Percentiles rank a stretch among this genome's conserved stretches.
These are phyloP conservation scores for Anser cygnoides DNA, from an alignment of 2,113 vertebrate species.

Conservation along the genomic window DNA sequence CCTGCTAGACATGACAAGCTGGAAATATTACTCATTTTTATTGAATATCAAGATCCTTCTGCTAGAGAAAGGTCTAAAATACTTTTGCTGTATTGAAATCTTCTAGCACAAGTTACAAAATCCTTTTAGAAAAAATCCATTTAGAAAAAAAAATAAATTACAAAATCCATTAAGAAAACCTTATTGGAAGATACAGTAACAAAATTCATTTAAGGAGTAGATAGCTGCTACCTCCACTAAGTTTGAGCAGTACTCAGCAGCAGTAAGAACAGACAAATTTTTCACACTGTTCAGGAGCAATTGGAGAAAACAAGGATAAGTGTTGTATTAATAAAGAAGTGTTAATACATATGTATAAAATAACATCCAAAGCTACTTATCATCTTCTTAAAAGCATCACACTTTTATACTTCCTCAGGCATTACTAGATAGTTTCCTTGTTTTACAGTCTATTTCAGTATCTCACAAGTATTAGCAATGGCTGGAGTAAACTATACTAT, in stretches of 20 bases:
- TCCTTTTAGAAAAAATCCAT: not conserved
- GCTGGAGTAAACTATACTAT: not conserved
- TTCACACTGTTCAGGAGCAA: not conserved
- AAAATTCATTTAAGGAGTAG: not conserved
- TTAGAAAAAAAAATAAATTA: not conserved
- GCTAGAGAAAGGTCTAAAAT: not conserved
- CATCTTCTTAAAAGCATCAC: not conserved
- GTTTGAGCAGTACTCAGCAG: not conserved
- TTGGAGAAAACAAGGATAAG: not conserved
- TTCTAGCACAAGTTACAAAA: not conserved
- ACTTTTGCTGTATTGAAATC: not conserved
- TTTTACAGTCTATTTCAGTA: not conserved
- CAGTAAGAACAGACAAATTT: not conserved
- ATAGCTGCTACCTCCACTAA: not conserved
- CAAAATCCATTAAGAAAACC: not conserved
- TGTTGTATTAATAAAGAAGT: not conserved
- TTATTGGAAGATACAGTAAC: not conserved
- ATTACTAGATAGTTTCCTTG: not conserved
- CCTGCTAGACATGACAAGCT: not conserved
- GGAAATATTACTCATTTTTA: not conserved
- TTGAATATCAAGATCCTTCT: not conserved
- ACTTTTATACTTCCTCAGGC: not conserved
- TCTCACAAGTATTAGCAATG: not conserved
- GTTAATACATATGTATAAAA: not conserved
- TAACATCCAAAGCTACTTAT: not conserved